These are phyloP conservation scores for Eupsittula cactorum DNA, from an alignment of 2,113 vertebrate genomes.

Conservation along the genomic window DNA sequence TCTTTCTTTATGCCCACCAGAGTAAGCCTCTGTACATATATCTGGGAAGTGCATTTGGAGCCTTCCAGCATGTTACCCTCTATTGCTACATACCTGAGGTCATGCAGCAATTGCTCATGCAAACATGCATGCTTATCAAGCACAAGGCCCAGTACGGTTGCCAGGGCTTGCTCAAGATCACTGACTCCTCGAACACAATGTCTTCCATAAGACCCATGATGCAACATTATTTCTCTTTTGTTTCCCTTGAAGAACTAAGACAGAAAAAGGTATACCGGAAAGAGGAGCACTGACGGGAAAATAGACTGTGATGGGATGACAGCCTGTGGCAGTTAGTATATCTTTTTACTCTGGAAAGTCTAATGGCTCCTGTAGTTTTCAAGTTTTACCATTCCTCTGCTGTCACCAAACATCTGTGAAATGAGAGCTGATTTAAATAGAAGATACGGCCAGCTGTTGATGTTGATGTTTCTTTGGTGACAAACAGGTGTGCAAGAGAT, in stretches of 20 bases:
- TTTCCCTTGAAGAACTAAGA: background rate
- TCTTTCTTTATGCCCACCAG: background rate
- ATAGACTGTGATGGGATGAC: background rate
- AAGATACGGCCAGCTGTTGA: background rate
- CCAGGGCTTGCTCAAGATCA: background rate
- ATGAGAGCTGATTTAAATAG: background rate
- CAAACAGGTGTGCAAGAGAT: background rate
- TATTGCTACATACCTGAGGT: no score
- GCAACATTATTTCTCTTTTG: background rate
- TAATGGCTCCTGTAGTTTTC: background rate
- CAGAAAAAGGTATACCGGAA: background rate
- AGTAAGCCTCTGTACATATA: background rate
- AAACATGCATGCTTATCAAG: background rate
- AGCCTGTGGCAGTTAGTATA: background rate
- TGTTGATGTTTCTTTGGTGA: background rate
- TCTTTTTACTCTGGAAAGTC: background rate
- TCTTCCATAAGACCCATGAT: background rate
- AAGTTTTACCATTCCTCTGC: background rate
- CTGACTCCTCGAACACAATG: background rate
- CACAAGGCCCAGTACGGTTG: background rate
- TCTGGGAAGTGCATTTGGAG: background rate
- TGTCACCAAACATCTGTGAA: conserved; percentile 24
- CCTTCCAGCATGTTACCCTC: background rate
- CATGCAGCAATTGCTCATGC: fast-evolving
- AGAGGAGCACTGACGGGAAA: background rate